These are phyloP conservation scores for Onychomys arenicola DNA, from an alignment of 2,797 vertebrate genomes.

Conservation along the genomic window DNA sequence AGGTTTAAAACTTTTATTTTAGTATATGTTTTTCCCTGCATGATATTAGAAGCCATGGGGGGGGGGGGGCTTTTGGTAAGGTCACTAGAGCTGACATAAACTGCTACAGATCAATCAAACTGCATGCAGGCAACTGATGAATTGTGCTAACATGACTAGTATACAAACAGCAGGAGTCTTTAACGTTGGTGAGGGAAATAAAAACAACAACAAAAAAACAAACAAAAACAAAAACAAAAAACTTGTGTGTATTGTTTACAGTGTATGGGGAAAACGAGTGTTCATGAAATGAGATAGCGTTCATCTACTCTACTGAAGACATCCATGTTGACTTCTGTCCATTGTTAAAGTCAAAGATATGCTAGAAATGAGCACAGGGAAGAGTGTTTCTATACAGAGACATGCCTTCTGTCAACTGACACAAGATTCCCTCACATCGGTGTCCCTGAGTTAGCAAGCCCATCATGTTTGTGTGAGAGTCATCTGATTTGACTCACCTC, in stretches of 20 bases:
- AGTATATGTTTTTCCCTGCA: not conserved
- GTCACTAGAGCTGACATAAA: not conserved
- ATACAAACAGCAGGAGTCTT: not conserved
- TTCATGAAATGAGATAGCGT: not conserved
- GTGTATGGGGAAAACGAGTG: not conserved
- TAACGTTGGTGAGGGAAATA: not conserved
- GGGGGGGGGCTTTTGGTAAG: not conserved
- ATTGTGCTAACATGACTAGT: not conserved
- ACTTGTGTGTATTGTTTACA: not conserved
- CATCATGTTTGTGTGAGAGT: not conserved
- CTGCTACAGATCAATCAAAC: not conserved
- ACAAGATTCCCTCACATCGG: not conserved
- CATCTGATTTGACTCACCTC: conserved; percentile 3
- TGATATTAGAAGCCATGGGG: not conserved
- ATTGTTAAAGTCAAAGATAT: not conserved
- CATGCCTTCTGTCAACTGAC: not conserved
- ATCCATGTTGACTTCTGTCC: not conserved
- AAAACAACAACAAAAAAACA: no score
- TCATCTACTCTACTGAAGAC: not conserved
- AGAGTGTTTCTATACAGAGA: not conserved
- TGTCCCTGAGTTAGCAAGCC: not conserved
- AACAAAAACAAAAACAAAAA: no score
- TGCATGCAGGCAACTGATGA: not conserved
- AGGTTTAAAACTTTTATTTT: not conserved
- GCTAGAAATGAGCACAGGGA: not conserved